Base-by-base conservation (phyloP, 2,888 invertebrate species). In the Dryococelus australis region DNA sequence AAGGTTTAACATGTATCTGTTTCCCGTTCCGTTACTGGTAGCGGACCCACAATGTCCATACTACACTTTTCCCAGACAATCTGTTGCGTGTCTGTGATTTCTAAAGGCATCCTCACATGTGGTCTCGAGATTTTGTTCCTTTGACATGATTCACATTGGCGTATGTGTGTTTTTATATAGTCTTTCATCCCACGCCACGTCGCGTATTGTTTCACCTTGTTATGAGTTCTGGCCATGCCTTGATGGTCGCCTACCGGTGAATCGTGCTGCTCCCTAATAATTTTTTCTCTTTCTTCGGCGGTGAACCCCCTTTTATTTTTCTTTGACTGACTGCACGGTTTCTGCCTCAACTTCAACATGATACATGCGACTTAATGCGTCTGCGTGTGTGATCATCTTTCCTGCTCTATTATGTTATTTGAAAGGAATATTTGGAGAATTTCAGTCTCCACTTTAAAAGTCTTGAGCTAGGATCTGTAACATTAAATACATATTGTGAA, bases 111-210 rank as follows among this genome's bases (percentile, higher is more conserved):
- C 24, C 24, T 26, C 10, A 20, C 3, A 13, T 83, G 28, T 43
- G 28, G 28, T 27, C 43, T 28, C 28, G 83, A 13, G 3, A 27
- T 83, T 43, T 83, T 83, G 83, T 83, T 43, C 0, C 2, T 26
- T 27, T 83, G 83, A 28, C 83, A 83, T 27, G 43, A 35, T 16
- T 83, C 83, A 43, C 86, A 86, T 13, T 5, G 12, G 13, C 43
- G n/a, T n/a, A n/a, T n/a, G n/a, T 43, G 80, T 28, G 78, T 10
- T n/a, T 86, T 80, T 24, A 86, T 86, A 12, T 86, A 79, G 4
- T 43, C 28, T 26, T 43, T 86, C 86, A 86, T 86, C 27, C 35
- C 24, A 28, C 43, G 80, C 79, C 86, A 86, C 0, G 10, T 13
- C n/a, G n/a, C n/a, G 12, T 86, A 78, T n/a, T 28, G 16, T 27